A percentile compares a stretch with the other conserved stretches of the same genome.
phyloP scores from a whole-genome alignment of 2,113 vertebrate genomes.

The Mus spicilegus region DNA sequence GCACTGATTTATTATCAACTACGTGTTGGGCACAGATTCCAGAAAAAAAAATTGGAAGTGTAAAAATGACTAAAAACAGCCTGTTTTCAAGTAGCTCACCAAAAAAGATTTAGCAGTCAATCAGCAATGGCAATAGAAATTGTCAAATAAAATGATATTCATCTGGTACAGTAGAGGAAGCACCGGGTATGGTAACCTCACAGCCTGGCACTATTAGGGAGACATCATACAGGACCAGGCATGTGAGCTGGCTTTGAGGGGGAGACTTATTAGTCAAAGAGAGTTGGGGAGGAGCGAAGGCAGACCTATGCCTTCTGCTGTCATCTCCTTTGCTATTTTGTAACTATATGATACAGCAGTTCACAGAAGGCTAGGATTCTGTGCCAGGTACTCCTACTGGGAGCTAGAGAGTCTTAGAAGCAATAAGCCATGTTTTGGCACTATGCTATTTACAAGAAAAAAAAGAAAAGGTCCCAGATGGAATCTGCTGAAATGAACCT shows the following conservation, averaged over 20 bases:
- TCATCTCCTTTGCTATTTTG: not conserved
- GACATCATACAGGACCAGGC: not conserved
- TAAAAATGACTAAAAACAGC: conserved; percentile 41
- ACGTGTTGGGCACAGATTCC: conserved; percentile 8
- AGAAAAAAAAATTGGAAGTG: not conserved
- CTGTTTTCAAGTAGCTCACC: conserved; percentile 24
- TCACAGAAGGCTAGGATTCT: not conserved
- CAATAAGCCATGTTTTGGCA: not conserved
- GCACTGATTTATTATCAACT: conserved; percentile 37
- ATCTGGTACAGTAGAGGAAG: not conserved
- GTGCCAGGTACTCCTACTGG: not conserved
- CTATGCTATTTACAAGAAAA: not conserved
- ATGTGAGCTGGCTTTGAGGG: not conserved
- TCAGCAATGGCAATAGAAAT: not conserved
- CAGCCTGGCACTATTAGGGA: too few relatives aligned
- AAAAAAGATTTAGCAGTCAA: not conserved
- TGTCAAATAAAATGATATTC: conserved; percentile 20
- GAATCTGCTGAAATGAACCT: not conserved
- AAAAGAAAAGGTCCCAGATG: too few relatives aligned
- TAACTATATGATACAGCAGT: not conserved
- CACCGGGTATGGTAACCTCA: not conserved
- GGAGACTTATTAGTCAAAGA: not conserved
- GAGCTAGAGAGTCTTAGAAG: not conserved
- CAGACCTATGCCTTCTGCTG: not conserved
- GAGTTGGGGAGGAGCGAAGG: not conserved